Base-by-base conservation (phyloP, 2,888 invertebrate species). In the Ryuthela nishihirai region DNA sequence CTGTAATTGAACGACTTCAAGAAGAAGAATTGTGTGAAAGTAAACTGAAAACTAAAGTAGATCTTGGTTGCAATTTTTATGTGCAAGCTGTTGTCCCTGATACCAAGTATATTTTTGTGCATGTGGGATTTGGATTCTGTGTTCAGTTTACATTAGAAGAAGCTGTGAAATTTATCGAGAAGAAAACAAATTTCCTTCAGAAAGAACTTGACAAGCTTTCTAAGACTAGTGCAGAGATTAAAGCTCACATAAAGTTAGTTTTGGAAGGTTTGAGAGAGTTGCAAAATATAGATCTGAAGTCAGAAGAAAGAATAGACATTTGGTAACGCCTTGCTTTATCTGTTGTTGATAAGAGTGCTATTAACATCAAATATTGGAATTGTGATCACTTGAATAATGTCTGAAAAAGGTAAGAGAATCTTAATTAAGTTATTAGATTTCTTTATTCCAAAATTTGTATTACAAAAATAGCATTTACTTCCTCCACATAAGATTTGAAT, bases 51-150 rank as follows among this genome's bases (percentile, higher is more conserved):
- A 84, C 85, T 0, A 80, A 84, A 75, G 80, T 91, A 23, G 87
- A 91, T 71, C 75, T 92, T 25, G 91, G 91, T n/a, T 85, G 85
- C 67, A 87, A 85, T 72, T 85, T 89, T 66, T 91, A 87, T 69
- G 83, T 87, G 72, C 85, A 89, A 72, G 88, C 88, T 0, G 76
- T 82, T 49, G 82, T 89, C n/a, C 70, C 73, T 1, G 83, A 87
- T 70, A 77, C 83, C 1, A 81, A 83, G 0, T 79, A 74, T 35
- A 81, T 91, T 45, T 75, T 85, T 21, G 79, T 91, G 21, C 81
- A 86, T 70, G 76, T 91, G 58, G 91, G 91, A 0, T 80, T 85
- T 66, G 85, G 86, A 47, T 80, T 85, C 69, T 89, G 80, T 72
- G 74, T 90, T 26, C 87, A 89, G 70, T 82, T 89, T 67, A 81